Evolutionary conservation across 1,140 invertebrate species (phyloP).

Genomic region (Pseudomyrmex cubaensis): DNA sequence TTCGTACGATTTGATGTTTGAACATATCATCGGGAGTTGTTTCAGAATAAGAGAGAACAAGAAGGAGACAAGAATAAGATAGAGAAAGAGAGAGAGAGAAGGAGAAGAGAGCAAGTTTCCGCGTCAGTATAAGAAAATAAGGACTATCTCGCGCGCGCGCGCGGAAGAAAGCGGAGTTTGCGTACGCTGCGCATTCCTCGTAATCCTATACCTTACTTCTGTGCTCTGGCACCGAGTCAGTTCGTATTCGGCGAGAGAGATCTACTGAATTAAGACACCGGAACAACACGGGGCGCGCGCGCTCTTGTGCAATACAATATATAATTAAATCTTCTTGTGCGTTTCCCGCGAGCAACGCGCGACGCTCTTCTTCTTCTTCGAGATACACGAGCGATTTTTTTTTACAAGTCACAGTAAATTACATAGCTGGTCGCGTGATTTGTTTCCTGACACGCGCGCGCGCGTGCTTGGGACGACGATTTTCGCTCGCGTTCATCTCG

Average conservation of each 20-base stretch:
- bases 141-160: constrained; percentile 31
- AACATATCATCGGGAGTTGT: constrained; percentile 30
- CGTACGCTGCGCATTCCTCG: constrained; percentile 36
- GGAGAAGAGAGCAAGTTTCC: not conserved
- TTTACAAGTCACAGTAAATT: constrained; percentile 28
- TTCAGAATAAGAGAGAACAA: not conserved
- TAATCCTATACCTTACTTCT: constrained; percentile 36
- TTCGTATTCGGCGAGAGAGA: constrained; percentile 27
- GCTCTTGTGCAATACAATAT: constrained; percentile 21
- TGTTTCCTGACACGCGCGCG: not conserved
- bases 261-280: constrained; percentile 53
- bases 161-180: constrained; percentile 12
- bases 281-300: not conserved
- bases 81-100: not conserved
- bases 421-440: not conserved
- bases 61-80: not conserved
- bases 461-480: not conserved
- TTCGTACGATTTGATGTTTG: constrained; percentile 21
- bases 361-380: constrained; percentile 14
- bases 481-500: not conserved
- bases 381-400: not conserved
- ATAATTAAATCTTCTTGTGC: constrained; percentile 58
- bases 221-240: constrained; percentile 1
- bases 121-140: constrained; percentile 20
- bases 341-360: constrained; percentile 7